These are phyloP conservation scores for Nothobranchius furzeri DNA, from an alignment of 2,113 vertebrate species.

Conservation along the genomic window DNA sequence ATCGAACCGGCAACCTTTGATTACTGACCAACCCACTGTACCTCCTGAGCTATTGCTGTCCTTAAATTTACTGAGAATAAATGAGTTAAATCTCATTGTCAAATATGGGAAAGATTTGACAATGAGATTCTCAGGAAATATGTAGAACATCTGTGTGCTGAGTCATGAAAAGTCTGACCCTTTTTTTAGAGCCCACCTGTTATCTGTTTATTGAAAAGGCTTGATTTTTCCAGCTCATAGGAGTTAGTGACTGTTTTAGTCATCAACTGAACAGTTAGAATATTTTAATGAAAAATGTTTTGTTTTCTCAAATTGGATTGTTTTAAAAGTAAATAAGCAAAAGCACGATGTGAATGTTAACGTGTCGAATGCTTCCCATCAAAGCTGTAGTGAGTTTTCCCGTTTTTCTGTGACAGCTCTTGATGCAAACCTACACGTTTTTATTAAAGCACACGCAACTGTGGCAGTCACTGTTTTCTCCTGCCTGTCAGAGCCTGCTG, in stretches of 20 bases:
- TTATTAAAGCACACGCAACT: slow-evolving; percentile 54
- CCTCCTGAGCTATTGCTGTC: too few species aligned
- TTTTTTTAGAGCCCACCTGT: too few species aligned
- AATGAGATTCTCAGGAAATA: too few species aligned
- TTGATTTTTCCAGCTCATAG: too few species aligned
- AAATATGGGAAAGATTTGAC: too few species aligned
- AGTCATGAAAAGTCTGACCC: too few species aligned
- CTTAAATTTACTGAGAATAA: too few species aligned
- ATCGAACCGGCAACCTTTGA: too few species aligned
- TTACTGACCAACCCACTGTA: too few species aligned
- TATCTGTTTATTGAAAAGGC: too few species aligned
- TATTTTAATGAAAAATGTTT: background rate
- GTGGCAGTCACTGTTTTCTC: slow-evolving; percentile 52
- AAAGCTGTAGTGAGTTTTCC: background rate
- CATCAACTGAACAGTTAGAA: background rate
- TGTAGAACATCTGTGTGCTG: too few species aligned
- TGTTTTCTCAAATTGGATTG: background rate
- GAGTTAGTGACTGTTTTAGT: background rate
- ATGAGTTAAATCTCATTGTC: too few species aligned
- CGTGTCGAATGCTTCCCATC: slow-evolving; percentile 10
- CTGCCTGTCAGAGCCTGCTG: slow-evolving; percentile 59
- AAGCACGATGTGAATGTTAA: background rate
- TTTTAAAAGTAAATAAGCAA: background rate
- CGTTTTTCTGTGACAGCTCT: slow-evolving; percentile 20
- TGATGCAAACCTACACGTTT: slow-evolving; percentile 16